Evolutionary conservation across 2,888 invertebrate species (phyloP), one percentile per base, ranked within the genome.

Genomic region (Chaitophorus viminalis): DNA sequence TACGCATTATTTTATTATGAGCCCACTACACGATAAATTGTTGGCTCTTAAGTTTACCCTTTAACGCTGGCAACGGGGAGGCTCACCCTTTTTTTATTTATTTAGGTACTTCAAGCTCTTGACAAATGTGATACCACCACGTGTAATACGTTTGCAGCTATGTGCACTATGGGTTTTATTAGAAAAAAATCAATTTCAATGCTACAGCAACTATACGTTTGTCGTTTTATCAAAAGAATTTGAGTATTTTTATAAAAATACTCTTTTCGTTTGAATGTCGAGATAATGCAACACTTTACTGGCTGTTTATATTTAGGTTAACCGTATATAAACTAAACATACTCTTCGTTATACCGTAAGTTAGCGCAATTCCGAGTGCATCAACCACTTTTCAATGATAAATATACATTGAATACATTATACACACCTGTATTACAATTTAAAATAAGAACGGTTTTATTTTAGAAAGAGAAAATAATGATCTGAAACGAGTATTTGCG

Each of bases 31-130:
- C 70, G 72, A 29, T 29, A 46, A 68, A 68, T 68, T 68, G 39
- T 29, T 17, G 70, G 68, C 29, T 25, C 81, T 82, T 29, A 31
- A 70, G 46, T 82, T 68, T 46, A 82, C 81, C 81, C 70, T 70
- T 70, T 46, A 70, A 82, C 36, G 17, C 31, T 31, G 25, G 25
- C 46, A 29, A 25, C 46, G 31, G 46, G 21, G 81, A 81, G 65
- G 18, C 39, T 78, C 68, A 31, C 81, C 81, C 81, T 46, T 70
- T 81, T 60, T 79, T 78, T 76, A 36, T 75, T 75, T 75, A 46
- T 75, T n/a, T 52, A 39, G 39, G 39, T 68, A 70, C 68, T 81
- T 68, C 29, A 46, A 31, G 31, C 39, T 70, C 81, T 81, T 21
- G 21, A 46, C 29, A 46, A n/a, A 76, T 52, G 5, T 76, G 31